Conservation (phyloP, 2,888 invertebrate species). For the Papilio demoleus region DNA sequence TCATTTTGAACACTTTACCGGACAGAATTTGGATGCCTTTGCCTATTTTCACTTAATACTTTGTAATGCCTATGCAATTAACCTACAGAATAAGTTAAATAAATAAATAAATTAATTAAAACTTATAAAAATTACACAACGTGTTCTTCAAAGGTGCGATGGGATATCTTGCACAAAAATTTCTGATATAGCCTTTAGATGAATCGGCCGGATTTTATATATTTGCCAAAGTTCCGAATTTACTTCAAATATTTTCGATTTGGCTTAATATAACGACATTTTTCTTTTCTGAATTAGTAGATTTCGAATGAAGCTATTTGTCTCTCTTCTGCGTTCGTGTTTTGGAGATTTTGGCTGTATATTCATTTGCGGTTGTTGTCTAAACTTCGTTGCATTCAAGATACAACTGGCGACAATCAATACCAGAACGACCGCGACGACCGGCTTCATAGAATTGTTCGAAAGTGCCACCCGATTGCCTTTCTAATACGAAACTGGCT, state of each 20-base stretch:
- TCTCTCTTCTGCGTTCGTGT: conserved; percentile 17
- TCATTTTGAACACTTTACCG: conserved; percentile 52
- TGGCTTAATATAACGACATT: conserved; percentile 19
- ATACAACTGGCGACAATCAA: conserved; percentile 93
- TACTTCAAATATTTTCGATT: conserved; percentile 18
- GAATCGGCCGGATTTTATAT: conserved; percentile 1
- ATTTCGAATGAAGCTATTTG: conserved; percentile 11
- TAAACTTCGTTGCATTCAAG: conserved; percentile 95
- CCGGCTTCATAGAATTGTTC: conserved; percentile 93
- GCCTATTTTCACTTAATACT: conserved; percentile 48
- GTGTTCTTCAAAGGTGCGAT: conserved; percentile 61
- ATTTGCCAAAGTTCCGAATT: background rate
- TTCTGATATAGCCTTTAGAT: conserved; percentile 2
- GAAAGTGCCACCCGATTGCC: conserved; percentile 88
- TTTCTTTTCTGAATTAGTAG: background rate
- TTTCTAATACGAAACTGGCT: conserved; percentile 92
- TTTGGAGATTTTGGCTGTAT: conserved; percentile 43
- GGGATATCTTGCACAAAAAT: conserved; percentile 52
- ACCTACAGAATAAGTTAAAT: conserved; percentile 81
- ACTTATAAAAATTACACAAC: conserved; percentile 69
- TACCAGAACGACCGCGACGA: conserved; percentile 92
- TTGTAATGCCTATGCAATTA: conserved; percentile 66
- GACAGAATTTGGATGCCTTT: conserved; percentile 46
- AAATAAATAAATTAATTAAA: conserved; percentile 80
- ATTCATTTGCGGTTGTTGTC: conserved; percentile 48